These are phyloP conservation scores for Steromphala cineraria DNA, from an alignment of 2,888 invertebrate species.

Conservation along the genomic window DNA sequence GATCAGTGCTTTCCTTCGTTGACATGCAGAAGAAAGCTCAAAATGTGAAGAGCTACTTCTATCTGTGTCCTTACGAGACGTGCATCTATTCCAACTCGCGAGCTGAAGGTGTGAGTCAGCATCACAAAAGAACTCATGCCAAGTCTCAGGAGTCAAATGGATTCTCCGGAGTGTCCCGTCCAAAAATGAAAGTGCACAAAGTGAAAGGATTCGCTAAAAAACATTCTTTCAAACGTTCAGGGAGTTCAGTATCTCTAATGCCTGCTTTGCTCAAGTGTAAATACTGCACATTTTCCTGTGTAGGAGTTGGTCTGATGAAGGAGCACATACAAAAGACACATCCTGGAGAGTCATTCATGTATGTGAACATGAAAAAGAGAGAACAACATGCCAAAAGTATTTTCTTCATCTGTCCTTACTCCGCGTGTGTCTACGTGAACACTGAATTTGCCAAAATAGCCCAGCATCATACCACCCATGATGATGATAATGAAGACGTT, in stretches of 20 bases:
- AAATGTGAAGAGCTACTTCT: not conserved
- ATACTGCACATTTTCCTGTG: not conserved
- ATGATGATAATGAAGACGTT: not conserved
- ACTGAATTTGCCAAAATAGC: not conserved
- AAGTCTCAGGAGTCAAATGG: not conserved
- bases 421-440: not conserved
- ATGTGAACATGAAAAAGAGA: not conserved
- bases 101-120: not conserved
- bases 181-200: not conserved
- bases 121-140: not conserved
- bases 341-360: not conserved
- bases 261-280: not conserved
- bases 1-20: not conserved
- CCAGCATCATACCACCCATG: not conserved
- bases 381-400: not conserved
- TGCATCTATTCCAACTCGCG: not conserved
- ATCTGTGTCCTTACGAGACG: not conserved
- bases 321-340: not conserved
- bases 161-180: not conserved
- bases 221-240: not conserved
- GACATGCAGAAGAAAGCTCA: conserved; percentile 9
- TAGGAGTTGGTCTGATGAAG: not conserved
- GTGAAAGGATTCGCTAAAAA: not conserved
- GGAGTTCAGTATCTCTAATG: not conserved
- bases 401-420: not conserved